Percentiles rank a stretch among this genome's conserved stretches.
Conservation (phyloP, 2,888 invertebrate genomes). For the Zaprionus bogoriensis region DNA sequence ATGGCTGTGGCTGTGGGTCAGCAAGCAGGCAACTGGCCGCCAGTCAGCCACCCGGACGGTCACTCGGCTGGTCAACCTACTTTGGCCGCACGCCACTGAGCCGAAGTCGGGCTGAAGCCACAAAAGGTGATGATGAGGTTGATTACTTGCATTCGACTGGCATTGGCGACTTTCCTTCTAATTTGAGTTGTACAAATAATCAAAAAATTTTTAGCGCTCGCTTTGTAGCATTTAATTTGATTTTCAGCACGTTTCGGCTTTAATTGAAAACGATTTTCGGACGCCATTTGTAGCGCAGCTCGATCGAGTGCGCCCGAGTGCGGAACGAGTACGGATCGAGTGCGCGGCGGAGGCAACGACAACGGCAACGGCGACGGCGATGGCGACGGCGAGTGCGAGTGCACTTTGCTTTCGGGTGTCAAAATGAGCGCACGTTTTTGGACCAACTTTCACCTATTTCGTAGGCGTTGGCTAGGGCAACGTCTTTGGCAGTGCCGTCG, state of each 20-base stretch:
- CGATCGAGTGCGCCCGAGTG: conserved; percentile 13
- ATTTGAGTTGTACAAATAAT: conserved; percentile 71
- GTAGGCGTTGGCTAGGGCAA: conserved; percentile 62
- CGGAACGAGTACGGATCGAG: conserved; percentile 11
- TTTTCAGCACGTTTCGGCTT: conserved; percentile 72
- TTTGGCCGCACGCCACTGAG: conserved; percentile 59
- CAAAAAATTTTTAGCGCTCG: conserved; percentile 65
- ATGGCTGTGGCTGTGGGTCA: conserved; percentile 49
- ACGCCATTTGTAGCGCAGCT: conserved; percentile 21
- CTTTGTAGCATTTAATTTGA: conserved; percentile 72
- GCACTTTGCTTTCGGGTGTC: conserved; percentile 62
- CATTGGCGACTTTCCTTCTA: conserved; percentile 76
- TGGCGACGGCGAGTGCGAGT: conserved; percentile 20
- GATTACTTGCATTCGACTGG: conserved; percentile 55
- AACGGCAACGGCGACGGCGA: neutral
- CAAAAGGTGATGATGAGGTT: conserved; percentile 77
- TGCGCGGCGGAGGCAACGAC: conserved; percentile 17
- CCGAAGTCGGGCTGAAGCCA: conserved; percentile 32
- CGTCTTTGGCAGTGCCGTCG: conserved; percentile 8
- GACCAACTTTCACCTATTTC: conserved; percentile 64
- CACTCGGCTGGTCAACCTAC: conserved; percentile 62
- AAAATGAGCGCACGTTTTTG: conserved; percentile 69
- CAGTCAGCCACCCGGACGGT: conserved; percentile 43
- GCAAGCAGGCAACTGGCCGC: conserved; percentile 1
- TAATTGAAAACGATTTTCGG: conserved; percentile 58